Percentiles rank a stretch among this genome's conserved stretches.
These are phyloP conservation scores for Leptinotarsa peninsularis DNA, from an alignment of 2,888 invertebrate species.

Conservation along the genomic window DNA sequence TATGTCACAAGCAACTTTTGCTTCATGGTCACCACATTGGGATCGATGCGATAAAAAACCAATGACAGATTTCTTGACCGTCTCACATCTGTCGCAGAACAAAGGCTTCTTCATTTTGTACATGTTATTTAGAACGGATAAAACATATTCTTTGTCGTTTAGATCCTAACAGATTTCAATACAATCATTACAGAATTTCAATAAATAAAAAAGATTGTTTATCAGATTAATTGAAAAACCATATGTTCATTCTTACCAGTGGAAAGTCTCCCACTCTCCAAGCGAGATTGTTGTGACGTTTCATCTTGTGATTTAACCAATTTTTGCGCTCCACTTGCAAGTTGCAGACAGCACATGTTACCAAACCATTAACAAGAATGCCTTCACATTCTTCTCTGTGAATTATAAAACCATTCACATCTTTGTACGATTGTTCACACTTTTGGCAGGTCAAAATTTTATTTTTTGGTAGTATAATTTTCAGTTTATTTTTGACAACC, in stretches of 20 bases:
- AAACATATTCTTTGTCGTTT: conserved; percentile 66
- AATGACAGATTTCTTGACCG: conserved; percentile 67
- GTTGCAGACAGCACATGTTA: conserved; percentile 68
- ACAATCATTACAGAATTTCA: neutral
- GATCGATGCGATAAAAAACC: conserved; percentile 74
- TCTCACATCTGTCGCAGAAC: conserved; percentile 70
- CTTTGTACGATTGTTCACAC: conserved; percentile 31
- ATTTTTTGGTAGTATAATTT: conserved; percentile 30
- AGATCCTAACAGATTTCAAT: conserved; percentile 65
- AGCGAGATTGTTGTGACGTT: conserved; percentile 70
- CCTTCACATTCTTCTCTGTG: conserved; percentile 49
- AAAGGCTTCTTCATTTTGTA: conserved; percentile 65
- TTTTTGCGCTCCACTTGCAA: conserved; percentile 59
- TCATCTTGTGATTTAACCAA: conserved; percentile 70
- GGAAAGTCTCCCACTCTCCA: conserved; percentile 70
- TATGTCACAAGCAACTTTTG: conserved; percentile 68
- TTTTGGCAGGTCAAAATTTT: conserved; percentile 41
- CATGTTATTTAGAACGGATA: conserved; percentile 66
- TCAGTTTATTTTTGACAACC: conserved; percentile 38
- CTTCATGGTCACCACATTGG: conserved; percentile 72
- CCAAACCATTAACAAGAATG: conserved; percentile 42
- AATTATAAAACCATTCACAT: conserved; percentile 29
- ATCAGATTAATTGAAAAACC: conserved; percentile 34
- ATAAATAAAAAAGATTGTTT: conserved; percentile 2
- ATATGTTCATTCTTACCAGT: conserved; percentile 64